Evolutionary conservation across 2,113 vertebrate species (phyloP).

Genomic region (Oryzias woworae): DNA sequence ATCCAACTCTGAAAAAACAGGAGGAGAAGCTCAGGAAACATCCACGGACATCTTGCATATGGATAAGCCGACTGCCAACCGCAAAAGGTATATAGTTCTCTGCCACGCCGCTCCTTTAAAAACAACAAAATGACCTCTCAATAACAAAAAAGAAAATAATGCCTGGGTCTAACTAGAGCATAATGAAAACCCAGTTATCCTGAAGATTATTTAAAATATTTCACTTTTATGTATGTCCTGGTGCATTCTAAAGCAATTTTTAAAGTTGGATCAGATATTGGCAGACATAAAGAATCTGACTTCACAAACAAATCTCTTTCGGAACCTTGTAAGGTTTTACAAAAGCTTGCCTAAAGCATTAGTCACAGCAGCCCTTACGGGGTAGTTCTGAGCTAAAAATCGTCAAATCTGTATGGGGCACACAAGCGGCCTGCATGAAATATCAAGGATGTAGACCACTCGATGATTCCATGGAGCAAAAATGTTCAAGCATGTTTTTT

Average conservation of each 20-base stretch:
- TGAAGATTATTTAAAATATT: slow-evolving; percentile 25
- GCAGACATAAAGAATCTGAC: slow-evolving; percentile 14
- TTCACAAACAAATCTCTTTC: slow-evolving; percentile 33
- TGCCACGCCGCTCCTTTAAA: background rate
- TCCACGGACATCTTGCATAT: slow-evolving; percentile 54
- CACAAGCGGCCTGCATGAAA: no score
- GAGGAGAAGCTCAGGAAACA: slow-evolving; percentile 52
- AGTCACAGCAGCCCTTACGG: no score
- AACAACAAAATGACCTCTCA: slow-evolving; percentile 3
- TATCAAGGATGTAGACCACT: no score
- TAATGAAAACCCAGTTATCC: background rate
- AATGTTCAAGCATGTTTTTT: no score
- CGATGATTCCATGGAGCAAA: no score
- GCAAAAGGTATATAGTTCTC: slow-evolving; percentile 73
- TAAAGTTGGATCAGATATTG: slow-evolving; percentile 30
- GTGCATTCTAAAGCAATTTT: slow-evolving; percentile 6
- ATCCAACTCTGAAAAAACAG: slow-evolving; percentile 43
- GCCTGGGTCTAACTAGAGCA: slow-evolving; percentile 8
- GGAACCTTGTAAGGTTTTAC: slow-evolving; percentile 31
- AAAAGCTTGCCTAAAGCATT: background rate
- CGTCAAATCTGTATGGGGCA: no score
- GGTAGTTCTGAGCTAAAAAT: no score
- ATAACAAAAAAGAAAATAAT: slow-evolving; percentile 16
- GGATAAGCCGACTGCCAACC: slow-evolving; percentile 40
- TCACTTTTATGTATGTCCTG: slow-evolving; percentile 4